Evolutionary conservation across 2,888 invertebrate species (phyloP).

Genomic region (Gonocerus acuteangulatus): DNA sequence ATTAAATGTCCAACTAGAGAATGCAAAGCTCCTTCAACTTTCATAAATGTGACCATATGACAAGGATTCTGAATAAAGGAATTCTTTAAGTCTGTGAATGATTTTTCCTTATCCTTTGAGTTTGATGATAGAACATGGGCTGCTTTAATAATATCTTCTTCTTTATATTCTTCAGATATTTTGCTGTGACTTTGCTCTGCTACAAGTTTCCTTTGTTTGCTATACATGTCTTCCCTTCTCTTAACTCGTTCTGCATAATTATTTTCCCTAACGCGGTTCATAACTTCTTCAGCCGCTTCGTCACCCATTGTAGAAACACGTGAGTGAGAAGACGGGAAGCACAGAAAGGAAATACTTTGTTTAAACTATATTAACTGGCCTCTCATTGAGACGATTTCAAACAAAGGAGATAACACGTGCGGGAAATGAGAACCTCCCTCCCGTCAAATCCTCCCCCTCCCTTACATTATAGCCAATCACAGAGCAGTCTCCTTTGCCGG

Average conservation of each 20-base stretch:
- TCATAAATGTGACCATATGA: conserved; percentile 43
- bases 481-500: neutral
- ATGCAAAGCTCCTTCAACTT: conserved; percentile 45
- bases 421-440: conserved; percentile 8
- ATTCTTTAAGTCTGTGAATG: conserved; percentile 45
- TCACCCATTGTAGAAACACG: neutral
- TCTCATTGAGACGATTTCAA: neutral
- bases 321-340: no score
- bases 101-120: conserved; percentile 33
- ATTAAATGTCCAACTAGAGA: conserved; percentile 50
- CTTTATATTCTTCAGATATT: neutral
- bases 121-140: neutral
- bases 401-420: conserved; percentile 6
- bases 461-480: neutral
- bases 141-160: conserved; percentile 10
- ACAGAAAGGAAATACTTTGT: no score
- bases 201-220: conserved; percentile 7
- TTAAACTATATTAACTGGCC: neutral
- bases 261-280: conserved; percentile 11
- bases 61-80: conserved; percentile 45
- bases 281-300: conserved; percentile 3
- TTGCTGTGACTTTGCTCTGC: neutral
- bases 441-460: neutral
- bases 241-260: conserved; percentile 1
- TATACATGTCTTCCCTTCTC: conserved; percentile 10